These are phyloP conservation scores for Lutjanus campechanus DNA, from an alignment of 2,797 vertebrate genomes.

Conservation along the genomic window DNA sequence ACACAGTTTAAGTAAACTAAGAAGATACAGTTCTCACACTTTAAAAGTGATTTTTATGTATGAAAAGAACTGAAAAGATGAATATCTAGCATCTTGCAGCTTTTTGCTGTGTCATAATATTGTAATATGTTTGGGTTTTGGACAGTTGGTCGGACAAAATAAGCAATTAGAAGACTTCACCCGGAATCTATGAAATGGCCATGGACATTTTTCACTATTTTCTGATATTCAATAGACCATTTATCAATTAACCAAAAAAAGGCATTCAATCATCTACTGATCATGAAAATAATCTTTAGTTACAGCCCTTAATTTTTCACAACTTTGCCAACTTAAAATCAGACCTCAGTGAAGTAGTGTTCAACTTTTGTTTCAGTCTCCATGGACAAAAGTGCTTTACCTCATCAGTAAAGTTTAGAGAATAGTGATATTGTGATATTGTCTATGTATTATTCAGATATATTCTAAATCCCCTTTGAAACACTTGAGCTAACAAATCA, in stretches of 20 bases:
- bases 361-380: not conserved
- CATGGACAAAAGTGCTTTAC: no score
- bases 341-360: not conserved
- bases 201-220: not conserved
- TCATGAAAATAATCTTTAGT: no score
- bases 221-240: not conserved
- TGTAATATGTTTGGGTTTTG: not conserved
- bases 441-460: not conserved
- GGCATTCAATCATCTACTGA: no score
- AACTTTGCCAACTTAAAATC: no score
- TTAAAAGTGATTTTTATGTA: no score
- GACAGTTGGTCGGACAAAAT: not conserved
- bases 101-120: no score
- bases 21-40: not conserved
- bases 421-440: not conserved
- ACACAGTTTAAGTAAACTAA: not conserved
- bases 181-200: not conserved
- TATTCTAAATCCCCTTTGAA: conserved; percentile 14
- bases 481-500: conserved; percentile 3
- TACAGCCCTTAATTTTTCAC: no score
- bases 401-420: not conserved
- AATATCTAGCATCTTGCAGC: no score
- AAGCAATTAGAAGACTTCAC: not conserved
- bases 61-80: no score
- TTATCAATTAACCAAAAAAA: no score